Evolutionary conservation across 2,797 vertebrate species (phyloP).

Genomic region (Rhinophrynus dorsalis): DNA sequence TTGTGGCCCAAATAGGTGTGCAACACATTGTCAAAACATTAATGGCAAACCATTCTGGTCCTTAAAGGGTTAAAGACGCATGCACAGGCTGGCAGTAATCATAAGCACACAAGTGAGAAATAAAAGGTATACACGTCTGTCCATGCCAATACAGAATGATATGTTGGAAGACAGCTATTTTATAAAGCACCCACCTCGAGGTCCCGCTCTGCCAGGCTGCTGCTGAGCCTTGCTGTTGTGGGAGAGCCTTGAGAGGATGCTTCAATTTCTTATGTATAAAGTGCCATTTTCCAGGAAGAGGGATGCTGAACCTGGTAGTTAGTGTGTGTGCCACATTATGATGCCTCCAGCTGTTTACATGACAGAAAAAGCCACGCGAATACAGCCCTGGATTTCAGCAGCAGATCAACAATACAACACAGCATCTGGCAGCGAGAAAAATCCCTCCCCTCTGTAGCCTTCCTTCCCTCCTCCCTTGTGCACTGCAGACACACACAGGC

Average conservation of each 20-base stretch:
- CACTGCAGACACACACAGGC: constrained; percentile 26
- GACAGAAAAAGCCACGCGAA: background rate
- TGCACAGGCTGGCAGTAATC: no score
- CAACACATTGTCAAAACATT: no score
- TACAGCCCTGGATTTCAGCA: background rate
- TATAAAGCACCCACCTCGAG: constrained; percentile 21
- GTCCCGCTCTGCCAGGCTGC: background rate
- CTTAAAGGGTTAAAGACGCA: no score
- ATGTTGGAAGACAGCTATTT: background rate
- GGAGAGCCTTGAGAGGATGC: background rate
- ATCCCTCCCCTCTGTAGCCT: background rate
- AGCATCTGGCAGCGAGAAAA: constrained; percentile 19
- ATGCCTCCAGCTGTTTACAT: background rate
- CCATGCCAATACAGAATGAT: no score
- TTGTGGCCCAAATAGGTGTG: no score
- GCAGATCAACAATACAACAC: constrained; percentile 9
- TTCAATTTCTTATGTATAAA: background rate
- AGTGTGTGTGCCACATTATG: background rate
- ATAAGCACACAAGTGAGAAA: no score
- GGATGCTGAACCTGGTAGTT: background rate
- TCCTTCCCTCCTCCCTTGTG: constrained; percentile 33
- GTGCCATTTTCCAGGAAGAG: background rate
- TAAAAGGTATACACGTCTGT: no score
- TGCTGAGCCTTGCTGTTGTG: background rate
- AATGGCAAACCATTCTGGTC: no score